These are phyloP conservation scores for Athetis lepigone DNA, from an alignment of 2,888 invertebrate species.

Conservation along the genomic window DNA sequence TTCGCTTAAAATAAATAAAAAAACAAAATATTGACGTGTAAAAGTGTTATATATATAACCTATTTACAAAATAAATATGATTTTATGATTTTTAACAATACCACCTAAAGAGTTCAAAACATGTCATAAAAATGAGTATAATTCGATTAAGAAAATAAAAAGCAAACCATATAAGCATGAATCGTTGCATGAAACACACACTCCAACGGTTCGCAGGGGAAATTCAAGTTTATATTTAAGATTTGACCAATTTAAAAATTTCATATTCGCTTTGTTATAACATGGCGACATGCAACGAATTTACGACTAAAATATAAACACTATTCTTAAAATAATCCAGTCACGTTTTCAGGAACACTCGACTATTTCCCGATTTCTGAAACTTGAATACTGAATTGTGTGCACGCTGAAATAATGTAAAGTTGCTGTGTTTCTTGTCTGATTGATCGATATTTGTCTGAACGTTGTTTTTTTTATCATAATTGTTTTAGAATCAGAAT, in stretches of 20 bases:
- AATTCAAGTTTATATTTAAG: background rate
- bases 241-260: constrained; percentile 28
- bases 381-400: constrained; percentile 33
- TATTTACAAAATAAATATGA: too few species aligned
- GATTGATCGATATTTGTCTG: too few species aligned
- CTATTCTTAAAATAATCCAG: constrained; percentile 19
- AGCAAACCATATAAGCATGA: background rate
- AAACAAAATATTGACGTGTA: too few species aligned
- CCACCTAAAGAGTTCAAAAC: too few species aligned
- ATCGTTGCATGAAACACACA: background rate
- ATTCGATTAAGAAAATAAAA: too few species aligned
- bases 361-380: constrained; percentile 23
- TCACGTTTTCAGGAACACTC: constrained; percentile 33
- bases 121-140: too few species aligned
- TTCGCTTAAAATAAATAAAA: too few species aligned
- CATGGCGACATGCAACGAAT: constrained; percentile 8
- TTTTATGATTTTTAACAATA: too few species aligned
- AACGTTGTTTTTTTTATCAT: too few species aligned
- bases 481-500: too few species aligned
- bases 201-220: background rate
- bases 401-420: constrained; percentile 13
- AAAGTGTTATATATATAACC: too few species aligned
- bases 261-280: constrained; percentile 8
- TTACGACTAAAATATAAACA: constrained; percentile 25
- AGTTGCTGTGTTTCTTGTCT: too few species aligned